These are phyloP conservation scores for Alexandromys fortis DNA, from an alignment of 2,113 vertebrate genomes.

Conservation along the genomic window DNA sequence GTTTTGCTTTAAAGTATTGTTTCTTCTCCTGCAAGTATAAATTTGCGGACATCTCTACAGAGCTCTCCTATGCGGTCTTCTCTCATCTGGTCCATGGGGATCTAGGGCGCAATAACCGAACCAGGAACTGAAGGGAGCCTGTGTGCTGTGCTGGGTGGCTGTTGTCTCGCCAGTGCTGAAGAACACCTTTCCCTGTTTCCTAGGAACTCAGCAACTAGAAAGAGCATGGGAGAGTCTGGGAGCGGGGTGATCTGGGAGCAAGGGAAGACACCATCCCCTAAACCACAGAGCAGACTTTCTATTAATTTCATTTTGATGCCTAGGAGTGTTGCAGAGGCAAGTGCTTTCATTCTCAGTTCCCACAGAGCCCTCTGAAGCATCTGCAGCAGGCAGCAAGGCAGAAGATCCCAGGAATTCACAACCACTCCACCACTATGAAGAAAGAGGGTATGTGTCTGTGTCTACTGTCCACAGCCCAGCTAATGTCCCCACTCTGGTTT, in stretches of 20 bases:
- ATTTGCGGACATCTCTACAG: not conserved
- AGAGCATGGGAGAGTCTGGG: not conserved
- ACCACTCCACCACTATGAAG: not conserved
- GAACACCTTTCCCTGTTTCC: not conserved
- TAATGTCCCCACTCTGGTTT: not conserved
- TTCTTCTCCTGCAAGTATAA: not conserved
- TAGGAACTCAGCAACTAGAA: not conserved
- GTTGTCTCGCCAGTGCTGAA: not conserved
- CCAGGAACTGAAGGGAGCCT: not conserved
- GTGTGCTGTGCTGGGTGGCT: not conserved
- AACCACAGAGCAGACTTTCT: not conserved
- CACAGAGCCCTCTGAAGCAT: not conserved
- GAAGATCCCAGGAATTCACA: not conserved
- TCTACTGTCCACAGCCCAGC: not conserved
- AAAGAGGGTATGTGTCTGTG: not conserved
- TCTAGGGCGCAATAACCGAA: not conserved
- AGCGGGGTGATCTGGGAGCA: not conserved
- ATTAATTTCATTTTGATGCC: not conserved
- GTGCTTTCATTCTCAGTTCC: not conserved
- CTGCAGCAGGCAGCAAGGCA: not conserved
- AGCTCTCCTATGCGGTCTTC: not conserved
- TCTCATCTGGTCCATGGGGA: not conserved
- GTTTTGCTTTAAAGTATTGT: not conserved
- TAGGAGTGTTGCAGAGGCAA: not conserved
- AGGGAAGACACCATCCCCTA: not conserved